Percentiles rank a stretch among this genome's conserved stretches.
phyloP scores from a whole-genome alignment of 1,140 invertebrate genomes.

The Pectinophora gossypiella region DNA sequence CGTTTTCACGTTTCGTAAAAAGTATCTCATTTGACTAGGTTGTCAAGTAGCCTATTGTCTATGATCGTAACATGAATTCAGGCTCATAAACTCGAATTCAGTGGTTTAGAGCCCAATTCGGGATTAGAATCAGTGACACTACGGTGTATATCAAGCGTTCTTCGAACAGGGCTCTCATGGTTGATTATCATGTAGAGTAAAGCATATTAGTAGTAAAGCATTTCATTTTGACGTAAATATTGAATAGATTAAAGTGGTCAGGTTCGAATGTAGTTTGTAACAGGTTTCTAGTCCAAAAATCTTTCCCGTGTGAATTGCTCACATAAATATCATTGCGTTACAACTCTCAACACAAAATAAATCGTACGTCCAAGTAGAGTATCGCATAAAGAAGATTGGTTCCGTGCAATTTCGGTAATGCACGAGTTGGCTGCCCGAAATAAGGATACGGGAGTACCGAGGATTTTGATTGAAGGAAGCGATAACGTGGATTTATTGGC shows the following conservation, averaged over 20 bases:
- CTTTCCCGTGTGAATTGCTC: background rate
- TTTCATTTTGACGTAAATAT: background rate
- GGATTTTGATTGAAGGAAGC: slow-evolving; percentile 39
- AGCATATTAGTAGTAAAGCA: background rate
- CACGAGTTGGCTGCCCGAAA: slow-evolving; percentile 44
- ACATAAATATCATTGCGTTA: slow-evolving; percentile 28
- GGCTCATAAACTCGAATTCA: too few species aligned
- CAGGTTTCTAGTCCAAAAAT: background rate
- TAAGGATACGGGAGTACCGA: background rate
- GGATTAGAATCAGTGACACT: too few species aligned
- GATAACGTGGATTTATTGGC: slow-evolving; percentile 4
- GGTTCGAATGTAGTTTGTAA: background rate
- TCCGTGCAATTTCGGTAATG: slow-evolving; percentile 61
- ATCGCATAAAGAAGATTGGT: slow-evolving; percentile 59
- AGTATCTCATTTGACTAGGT: too few species aligned
- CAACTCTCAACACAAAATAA: slow-evolving; percentile 31
- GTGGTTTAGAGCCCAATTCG: too few species aligned
- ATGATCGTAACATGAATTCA: too few species aligned
- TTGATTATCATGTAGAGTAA: too few species aligned
- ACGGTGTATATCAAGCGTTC: too few species aligned
- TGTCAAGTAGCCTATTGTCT: too few species aligned
- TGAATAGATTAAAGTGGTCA: background rate
- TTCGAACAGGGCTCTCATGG: too few species aligned
- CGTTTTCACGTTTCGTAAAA: too few species aligned
- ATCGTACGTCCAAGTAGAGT: slow-evolving; percentile 31